Conservation (phyloP, 2,888 invertebrate species). For the Drosophila maculinotata region DNA sequence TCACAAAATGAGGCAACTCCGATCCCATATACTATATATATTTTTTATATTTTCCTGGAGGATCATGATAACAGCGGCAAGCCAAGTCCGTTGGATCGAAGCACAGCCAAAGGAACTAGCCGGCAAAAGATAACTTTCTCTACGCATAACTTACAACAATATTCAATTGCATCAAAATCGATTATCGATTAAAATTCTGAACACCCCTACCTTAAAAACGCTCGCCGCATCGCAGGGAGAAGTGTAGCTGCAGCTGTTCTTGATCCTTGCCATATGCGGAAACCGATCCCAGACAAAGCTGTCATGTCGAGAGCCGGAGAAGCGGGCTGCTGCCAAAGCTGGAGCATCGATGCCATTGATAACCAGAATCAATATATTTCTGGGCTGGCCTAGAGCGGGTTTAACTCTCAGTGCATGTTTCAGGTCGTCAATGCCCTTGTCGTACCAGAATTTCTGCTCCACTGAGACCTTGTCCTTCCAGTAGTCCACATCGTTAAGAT, state of each 20-base stretch:
- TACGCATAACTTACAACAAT: too few relatives aligned
- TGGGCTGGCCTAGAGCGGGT: conserved; percentile 81
- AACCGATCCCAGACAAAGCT: conserved; percentile 91
- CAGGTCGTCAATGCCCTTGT: conserved; percentile 86
- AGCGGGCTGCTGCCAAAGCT: conserved; percentile 88
- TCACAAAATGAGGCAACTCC: too few relatives aligned
- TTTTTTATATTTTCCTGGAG: too few relatives aligned
- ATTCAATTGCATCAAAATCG: too few relatives aligned
- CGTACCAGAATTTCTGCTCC: conserved; percentile 84
- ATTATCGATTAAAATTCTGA: too few relatives aligned
- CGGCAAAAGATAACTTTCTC: too few relatives aligned
- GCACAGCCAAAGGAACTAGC: too few relatives aligned
- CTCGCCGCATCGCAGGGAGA: conserved; percentile 94
- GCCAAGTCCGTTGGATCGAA: too few relatives aligned
- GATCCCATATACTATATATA: too few relatives aligned
- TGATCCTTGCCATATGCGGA: conserved; percentile 91
- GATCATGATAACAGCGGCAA: too few relatives aligned
- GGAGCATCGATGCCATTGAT: conserved; percentile 95
- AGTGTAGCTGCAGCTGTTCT: conserved; percentile 93
- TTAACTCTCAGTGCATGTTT: conserved; percentile 87
- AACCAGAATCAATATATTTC: conserved; percentile 92
- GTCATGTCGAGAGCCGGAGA: conserved; percentile 87
- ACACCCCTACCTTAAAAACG: conserved; percentile 85
- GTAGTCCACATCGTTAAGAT: conserved; percentile 67
- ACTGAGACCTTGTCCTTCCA: conserved; percentile 68